Evolutionary conservation across 2,113 vertebrate genomes (phyloP).

Genomic region (Anolis carolinensis): DNA sequence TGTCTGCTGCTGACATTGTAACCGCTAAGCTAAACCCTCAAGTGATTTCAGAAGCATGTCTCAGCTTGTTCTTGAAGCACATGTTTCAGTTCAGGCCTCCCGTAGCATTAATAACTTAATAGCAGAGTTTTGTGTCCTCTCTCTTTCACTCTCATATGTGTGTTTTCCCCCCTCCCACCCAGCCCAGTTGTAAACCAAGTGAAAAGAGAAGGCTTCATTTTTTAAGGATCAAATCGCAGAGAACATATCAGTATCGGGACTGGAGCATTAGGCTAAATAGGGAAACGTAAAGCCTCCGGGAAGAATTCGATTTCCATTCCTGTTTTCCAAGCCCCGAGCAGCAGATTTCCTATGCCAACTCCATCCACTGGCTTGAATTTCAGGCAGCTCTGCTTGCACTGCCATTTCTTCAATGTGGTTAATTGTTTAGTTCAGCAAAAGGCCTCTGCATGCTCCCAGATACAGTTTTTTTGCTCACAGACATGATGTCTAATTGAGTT

Average conservation of each 20-base stretch:
- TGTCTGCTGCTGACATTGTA: slow-evolving; percentile 14
- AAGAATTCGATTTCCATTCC: slow-evolving; percentile 5
- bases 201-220: slow-evolving; percentile 2
- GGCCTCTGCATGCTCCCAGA: background rate
- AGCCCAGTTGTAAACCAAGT: background rate
- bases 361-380: background rate
- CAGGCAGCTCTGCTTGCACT: background rate
- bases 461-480: background rate
- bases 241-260: background rate
- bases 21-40: slow-evolving; percentile 10
- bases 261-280: background rate
- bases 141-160: background rate
- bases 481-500: background rate
- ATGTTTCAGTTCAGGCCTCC: slow-evolving; percentile 25
- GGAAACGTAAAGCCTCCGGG: background rate
- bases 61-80: slow-evolving; percentile 44
- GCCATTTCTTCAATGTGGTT: background rate
- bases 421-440: background rate
- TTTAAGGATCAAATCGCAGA: background rate
- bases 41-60: slow-evolving; percentile 41
- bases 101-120: slow-evolving; percentile 23
- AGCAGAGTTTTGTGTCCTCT: slow-evolving; percentile 3
- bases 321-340: background rate
- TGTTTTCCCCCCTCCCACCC: no score
- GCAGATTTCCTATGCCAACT: background rate